Percentiles rank a stretch among this genome's conserved stretches.
Evolutionary conservation across 92 coral and sea anemone species (phyloP).

Genomic region (Phenganax marumi): DNA sequence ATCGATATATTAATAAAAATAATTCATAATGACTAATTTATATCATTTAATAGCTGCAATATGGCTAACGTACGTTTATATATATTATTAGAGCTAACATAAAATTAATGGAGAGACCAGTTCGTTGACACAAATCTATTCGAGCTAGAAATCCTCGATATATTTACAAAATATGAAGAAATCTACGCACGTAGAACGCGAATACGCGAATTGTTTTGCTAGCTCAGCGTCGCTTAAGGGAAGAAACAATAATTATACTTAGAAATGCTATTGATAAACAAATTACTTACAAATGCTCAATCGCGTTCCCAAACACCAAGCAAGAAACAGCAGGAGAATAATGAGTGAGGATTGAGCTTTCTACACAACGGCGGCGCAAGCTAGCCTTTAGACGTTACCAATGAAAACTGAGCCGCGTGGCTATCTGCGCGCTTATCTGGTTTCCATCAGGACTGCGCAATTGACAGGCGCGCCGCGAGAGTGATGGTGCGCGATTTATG

Average conservation of each 20-base stretch:
- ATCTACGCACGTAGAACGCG: not conserved
- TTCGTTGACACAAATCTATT: not conserved
- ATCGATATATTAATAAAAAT: not conserved
- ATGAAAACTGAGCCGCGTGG: constrained; percentile 33
- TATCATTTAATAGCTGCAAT: not conserved
- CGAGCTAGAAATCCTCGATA: not conserved
- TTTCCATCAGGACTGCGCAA: constrained; percentile 36
- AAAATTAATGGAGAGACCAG: not conserved
- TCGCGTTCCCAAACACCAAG: constrained; percentile 31
- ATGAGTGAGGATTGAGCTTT: constrained; percentile 29
- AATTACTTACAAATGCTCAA: constrained; percentile 40
- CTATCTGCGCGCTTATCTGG: constrained; percentile 41
- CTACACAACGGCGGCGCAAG: constrained; percentile 24
- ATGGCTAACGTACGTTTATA: not conserved
- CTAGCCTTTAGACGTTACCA: constrained; percentile 15
- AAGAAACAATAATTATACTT: not conserved
- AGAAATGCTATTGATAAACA: constrained; percentile 22
- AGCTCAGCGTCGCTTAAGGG: not conserved
- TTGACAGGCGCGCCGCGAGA: constrained; percentile 42
- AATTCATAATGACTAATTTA: not conserved
- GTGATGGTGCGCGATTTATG: constrained; percentile 2
- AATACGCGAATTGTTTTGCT: not conserved
- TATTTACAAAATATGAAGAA: not conserved
- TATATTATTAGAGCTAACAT: not conserved
- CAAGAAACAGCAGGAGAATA: constrained; percentile 38